Conservation (phyloP, 2,113 vertebrate genomes). For the Lagopus muta region DNA sequence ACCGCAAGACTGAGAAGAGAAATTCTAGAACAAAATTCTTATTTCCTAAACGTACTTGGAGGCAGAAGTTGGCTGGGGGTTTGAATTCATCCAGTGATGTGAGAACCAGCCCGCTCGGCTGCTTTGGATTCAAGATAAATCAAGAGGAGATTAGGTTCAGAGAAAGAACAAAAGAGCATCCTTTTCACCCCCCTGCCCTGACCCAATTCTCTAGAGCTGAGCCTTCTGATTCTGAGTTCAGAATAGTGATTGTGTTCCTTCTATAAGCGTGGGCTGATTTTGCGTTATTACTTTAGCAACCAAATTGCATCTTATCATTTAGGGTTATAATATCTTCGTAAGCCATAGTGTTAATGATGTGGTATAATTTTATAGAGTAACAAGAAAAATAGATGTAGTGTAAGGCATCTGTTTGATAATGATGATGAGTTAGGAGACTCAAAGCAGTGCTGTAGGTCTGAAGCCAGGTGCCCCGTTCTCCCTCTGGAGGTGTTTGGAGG, state of each 20-base stretch:
- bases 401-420: neutral
- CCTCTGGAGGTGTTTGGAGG: neutral
- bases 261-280: neutral
- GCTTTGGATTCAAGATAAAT: slow-evolving; percentile 37
- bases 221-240: neutral
- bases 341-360: neutral
- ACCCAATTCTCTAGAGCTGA: neutral
- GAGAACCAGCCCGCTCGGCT: slow-evolving; percentile 12
- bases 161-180: slow-evolving; percentile 53
- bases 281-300: slow-evolving; percentile 19
- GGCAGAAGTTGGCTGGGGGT: neutral
- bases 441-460: neutral
- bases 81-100: slow-evolving; percentile 44
- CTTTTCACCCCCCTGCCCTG: neutral
- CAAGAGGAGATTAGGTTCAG: slow-evolving; percentile 63
- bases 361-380: neutral
- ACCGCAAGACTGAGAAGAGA: neutral
- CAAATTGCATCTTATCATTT: slow-evolving; percentile 6
- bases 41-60: slow-evolving; percentile 50
- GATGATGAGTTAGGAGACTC: neutral
- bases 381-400: neutral
- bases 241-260: slow-evolving; percentile 27
- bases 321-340: slow-evolving; percentile 36
- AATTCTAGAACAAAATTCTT: slow-evolving; percentile 65
- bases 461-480: neutral